Percentiles rank a stretch among this genome's conserved stretches.
Evolutionary conservation across 2,888 invertebrate species (phyloP).

Genomic region (Fragum fragum): DNA sequence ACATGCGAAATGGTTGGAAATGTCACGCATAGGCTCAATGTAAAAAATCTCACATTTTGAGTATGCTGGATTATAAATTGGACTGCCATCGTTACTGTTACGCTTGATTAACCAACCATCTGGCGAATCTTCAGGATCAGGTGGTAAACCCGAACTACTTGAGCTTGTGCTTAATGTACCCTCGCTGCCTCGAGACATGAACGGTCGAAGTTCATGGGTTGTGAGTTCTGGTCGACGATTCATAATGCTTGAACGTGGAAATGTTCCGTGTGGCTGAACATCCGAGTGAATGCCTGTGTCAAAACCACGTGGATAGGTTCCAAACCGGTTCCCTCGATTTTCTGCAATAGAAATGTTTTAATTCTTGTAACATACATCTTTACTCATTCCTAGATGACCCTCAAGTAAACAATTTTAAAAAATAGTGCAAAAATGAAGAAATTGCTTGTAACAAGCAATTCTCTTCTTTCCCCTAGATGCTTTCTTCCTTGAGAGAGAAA

Average conservation of each 20-base stretch:
- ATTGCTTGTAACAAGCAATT: no score
- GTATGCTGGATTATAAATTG: slow-evolving; percentile 72
- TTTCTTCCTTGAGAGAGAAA: no score
- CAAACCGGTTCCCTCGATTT: slow-evolving; percentile 72
- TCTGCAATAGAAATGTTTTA: slow-evolving; percentile 1
- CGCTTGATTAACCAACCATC: slow-evolving; percentile 77
- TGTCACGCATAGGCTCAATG: no score
- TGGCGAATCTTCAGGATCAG: slow-evolving; percentile 82
- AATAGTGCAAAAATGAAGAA: no score
- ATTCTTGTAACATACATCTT: no score
- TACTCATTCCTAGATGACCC: no score
- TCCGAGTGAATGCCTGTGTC: slow-evolving; percentile 69
- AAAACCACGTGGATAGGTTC: slow-evolving; percentile 80
- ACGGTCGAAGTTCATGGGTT: slow-evolving; percentile 70
- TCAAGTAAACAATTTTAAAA: no score
- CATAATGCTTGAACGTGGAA: slow-evolving; percentile 76
- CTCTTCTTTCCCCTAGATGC: no score
- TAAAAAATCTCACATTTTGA: slow-evolving; percentile 78
- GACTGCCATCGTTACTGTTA: slow-evolving; percentile 73
- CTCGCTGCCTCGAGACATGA: slow-evolving; percentile 79
- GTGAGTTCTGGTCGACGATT: slow-evolving; percentile 74
- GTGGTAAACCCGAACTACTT: slow-evolving; percentile 84
- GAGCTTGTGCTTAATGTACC: slow-evolving; percentile 82
- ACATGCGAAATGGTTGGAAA: no score
- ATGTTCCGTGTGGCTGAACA: slow-evolving; percentile 77